Conservation (phyloP, 2,113 vertebrate genomes). For the Prunella himalayana region DNA sequence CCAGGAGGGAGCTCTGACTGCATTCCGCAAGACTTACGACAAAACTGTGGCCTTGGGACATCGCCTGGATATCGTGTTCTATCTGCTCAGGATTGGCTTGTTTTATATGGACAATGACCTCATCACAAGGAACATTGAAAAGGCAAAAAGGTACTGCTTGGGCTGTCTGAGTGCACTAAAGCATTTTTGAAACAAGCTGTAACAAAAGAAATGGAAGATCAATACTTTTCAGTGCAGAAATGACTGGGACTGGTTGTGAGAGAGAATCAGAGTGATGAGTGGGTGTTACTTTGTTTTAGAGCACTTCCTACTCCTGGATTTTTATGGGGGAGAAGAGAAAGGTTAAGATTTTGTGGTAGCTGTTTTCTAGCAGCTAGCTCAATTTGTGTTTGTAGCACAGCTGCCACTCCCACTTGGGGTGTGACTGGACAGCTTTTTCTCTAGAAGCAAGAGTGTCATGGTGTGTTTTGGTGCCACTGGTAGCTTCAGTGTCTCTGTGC, state of each 20-base stretch:
- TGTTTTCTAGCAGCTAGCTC: neutral
- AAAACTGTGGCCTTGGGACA: constrained; percentile 96
- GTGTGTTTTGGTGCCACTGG: too few relatives aligned
- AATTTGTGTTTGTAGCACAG: neutral
- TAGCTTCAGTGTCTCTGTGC: neutral
- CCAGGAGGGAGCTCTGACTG: constrained; percentile 91
- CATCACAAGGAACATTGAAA: constrained; percentile 96
- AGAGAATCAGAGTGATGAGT: neutral
- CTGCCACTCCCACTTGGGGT: rapidly evolving
- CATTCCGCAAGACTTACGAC: constrained; percentile 95
- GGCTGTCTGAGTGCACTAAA: neutral
- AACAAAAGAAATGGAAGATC: neutral
- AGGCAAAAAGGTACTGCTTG: constrained; percentile 89
- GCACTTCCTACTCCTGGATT: neutral
- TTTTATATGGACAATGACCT: constrained; percentile 99
- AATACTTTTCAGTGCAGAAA: neutral
- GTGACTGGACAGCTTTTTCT: neutral
- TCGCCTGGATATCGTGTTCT: constrained; percentile 96
- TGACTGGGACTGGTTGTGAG: neutral
- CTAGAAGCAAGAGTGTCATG: neutral
- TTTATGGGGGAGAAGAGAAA: neutral
- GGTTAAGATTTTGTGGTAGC: neutral
- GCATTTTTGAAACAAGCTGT: neutral
- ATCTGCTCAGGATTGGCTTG: constrained; percentile 92
- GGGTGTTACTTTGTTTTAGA: neutral